Conservation (phyloP, 2,888 invertebrate genomes). For the Rhaphigaster nebulosa region DNA sequence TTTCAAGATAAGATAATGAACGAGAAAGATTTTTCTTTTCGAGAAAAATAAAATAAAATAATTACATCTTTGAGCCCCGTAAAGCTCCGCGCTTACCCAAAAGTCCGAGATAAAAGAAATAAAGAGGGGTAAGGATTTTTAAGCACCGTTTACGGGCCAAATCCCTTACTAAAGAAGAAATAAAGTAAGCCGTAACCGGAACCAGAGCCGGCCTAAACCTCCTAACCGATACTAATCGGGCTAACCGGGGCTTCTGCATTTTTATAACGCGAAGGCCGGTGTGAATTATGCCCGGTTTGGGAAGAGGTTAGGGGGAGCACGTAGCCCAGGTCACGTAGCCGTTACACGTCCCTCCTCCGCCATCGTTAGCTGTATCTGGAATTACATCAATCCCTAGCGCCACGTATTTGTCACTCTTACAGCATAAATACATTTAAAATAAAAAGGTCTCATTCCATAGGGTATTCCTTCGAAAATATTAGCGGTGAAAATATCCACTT, state of each 20-base stretch:
- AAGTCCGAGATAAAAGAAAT: constrained; percentile 44
- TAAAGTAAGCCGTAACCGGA: neutral
- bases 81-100: neutral
- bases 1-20: neutral
- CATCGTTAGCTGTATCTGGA: constrained; percentile 18
- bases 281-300: constrained; percentile 15
- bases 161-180: constrained; percentile 30
- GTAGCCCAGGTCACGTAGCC: neutral
- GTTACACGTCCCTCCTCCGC: neutral
- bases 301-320: neutral
- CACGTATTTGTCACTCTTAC: constrained; percentile 33
- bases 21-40: neutral
- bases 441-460: neutral
- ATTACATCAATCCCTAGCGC: constrained; percentile 18
- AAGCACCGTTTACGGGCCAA: constrained; percentile 10
- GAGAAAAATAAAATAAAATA: neutral
- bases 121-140: constrained; percentile 38
- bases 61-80: neutral
- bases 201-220: neutral
- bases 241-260: constrained; percentile 9
- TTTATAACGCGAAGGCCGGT: neutral
- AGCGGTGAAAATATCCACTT: neutral
- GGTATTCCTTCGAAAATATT: neutral
- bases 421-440: constrained; percentile 29
- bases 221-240: constrained; percentile 40